Percentiles rank a stretch among this genome's conserved stretches.
Evolutionary conservation across 2,113 vertebrate genomes (phyloP).

Genomic region (Oenanthe oenanthe): DNA sequence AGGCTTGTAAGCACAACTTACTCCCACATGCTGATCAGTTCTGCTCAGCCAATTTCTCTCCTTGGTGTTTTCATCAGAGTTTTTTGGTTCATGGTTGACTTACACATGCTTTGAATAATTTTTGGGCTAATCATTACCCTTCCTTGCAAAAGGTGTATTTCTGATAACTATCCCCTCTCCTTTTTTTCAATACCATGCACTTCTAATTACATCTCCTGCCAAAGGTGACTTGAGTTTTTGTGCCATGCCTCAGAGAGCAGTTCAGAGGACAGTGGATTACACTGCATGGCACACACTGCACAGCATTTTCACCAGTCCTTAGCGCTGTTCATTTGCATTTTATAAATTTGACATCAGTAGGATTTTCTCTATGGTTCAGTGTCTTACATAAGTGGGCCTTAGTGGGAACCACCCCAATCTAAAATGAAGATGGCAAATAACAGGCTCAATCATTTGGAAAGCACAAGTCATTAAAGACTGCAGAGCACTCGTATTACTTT

Average conservation of each 20-base stretch:
- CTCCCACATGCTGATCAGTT: background rate
- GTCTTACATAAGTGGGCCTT: background rate
- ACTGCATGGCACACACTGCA: rapidly evolving
- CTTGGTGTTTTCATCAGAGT: background rate
- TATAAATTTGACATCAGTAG: background rate
- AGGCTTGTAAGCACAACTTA: background rate
- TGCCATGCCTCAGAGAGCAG: background rate
- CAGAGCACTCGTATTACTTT: background rate
- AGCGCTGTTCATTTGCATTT: background rate
- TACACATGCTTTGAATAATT: background rate
- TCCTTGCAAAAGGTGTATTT: background rate
- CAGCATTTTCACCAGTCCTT: background rate
- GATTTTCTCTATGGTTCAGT: background rate
- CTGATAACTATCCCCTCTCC: background rate
- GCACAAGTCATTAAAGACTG: background rate
- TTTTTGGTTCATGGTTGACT: background rate
- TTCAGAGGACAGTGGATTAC: background rate
- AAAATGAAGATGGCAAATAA: background rate
- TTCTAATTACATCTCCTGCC: background rate
- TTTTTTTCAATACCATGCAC: background rate
- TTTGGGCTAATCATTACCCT: background rate
- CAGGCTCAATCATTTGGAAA: background rate
- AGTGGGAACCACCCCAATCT: background rate
- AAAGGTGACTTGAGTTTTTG: background rate
- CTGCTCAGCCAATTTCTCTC: background rate